phyloP scores from a whole-genome alignment of 2,888 invertebrate species.

The Lissonota sp. region DNA sequence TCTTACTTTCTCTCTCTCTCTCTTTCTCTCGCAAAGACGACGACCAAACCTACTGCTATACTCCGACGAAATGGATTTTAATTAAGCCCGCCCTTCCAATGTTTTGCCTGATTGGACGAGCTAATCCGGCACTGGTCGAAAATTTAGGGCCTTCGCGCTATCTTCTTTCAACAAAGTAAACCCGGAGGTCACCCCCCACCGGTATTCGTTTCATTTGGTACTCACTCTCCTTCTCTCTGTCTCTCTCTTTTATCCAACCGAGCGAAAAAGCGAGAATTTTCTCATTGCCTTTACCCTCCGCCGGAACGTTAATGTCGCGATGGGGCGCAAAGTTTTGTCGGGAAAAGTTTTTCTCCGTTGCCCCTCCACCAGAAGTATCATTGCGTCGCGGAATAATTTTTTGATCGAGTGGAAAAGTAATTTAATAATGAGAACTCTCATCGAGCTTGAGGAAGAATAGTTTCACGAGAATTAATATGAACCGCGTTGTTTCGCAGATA shows the following conservation, averaged over 20 bases:
- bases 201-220: no score
- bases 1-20: slow-evolving; percentile 65
- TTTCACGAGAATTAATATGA: background rate
- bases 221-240: background rate
- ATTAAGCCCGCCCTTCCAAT: slow-evolving; percentile 83
- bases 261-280: slow-evolving; percentile 44
- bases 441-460: slow-evolving; percentile 8
- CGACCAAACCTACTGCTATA: slow-evolving; percentile 42
- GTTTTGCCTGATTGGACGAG: slow-evolving; percentile 82
- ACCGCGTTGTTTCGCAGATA: background rate
- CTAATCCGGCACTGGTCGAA: slow-evolving; percentile 74
- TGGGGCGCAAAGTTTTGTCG: slow-evolving; percentile 36
- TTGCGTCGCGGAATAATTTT: background rate
- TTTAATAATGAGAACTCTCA: slow-evolving; percentile 34
- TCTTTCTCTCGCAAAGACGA: slow-evolving; percentile 58
- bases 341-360: slow-evolving; percentile 22
- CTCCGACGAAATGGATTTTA: slow-evolving; percentile 80
- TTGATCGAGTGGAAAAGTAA: slow-evolving; percentile 55
- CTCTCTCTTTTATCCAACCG: slow-evolving; percentile 28
- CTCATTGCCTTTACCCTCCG: slow-evolving; percentile 49
- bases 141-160: slow-evolving; percentile 77
- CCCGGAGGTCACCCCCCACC: background rate
- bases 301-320: slow-evolving; percentile 57
- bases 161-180: slow-evolving; percentile 58
- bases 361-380: background rate